These are phyloP conservation scores for Alloplasta piceator DNA, from an alignment of 2,888 invertebrate species.

Conservation along the genomic window DNA sequence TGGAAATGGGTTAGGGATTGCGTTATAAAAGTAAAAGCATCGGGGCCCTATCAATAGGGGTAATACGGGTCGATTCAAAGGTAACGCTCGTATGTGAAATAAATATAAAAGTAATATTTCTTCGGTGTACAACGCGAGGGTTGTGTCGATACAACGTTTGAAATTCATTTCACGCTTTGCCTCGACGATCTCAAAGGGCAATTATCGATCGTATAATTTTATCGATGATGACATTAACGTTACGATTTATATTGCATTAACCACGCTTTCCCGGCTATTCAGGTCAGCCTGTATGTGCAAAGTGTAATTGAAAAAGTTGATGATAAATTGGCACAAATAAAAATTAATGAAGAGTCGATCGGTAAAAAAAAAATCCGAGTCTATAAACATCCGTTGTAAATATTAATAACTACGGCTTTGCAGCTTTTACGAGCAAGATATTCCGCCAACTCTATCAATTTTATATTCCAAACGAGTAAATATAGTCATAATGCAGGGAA, in stretches of 20 bases:
- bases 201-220: constrained; percentile 20
- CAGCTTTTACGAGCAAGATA: too few species aligned
- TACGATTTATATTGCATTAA: constrained; percentile 47
- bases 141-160: constrained; percentile 12
- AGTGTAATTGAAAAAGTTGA: constrained; percentile 4
- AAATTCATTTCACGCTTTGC: constrained; percentile 19
- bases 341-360: constrained; percentile 12
- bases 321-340: constrained; percentile 2
- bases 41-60: neutral
- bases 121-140: neutral
- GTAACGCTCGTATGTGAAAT: neutral
- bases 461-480: too few species aligned
- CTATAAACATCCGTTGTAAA: constrained; percentile 1
- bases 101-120: neutral
- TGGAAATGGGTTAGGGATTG: too few species aligned
- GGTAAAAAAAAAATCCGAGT: neutral
- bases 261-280: constrained; percentile 33
- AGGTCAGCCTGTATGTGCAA: neutral
- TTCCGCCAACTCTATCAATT: too few species aligned
- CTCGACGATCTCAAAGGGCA: constrained; percentile 7
- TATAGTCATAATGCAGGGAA: too few species aligned
- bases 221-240: constrained; percentile 47
- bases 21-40: too few species aligned
- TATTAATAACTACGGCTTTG: too few species aligned
- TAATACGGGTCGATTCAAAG: neutral